These are phyloP conservation scores for Calosoma granatense DNA, from an alignment of 1,140 invertebrate genomes.

Conservation along the genomic window DNA sequence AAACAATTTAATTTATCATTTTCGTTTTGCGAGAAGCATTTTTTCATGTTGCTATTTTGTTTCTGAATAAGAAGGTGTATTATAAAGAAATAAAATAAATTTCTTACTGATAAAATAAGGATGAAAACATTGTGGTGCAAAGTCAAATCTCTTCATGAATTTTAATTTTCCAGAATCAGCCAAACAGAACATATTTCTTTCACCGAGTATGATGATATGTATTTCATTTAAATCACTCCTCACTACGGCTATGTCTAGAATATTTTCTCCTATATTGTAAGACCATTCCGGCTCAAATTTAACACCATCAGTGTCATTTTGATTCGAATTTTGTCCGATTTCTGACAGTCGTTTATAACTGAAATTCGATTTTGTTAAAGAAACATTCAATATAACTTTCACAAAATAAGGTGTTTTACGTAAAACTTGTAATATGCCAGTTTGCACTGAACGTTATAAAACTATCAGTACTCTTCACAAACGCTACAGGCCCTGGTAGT, in stretches of 20 bases:
- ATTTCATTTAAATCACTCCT: constrained; percentile 31
- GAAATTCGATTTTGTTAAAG: no score
- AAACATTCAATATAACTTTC: no score
- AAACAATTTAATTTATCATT: no score
- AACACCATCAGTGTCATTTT: constrained; percentile 38
- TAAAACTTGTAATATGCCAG: constrained; percentile 70
- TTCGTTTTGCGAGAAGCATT: no score
- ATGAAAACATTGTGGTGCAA: constrained; percentile 59
- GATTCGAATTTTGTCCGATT: constrained; percentile 40
- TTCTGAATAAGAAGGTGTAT: no score
- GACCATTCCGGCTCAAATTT: constrained; percentile 60
- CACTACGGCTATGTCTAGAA: constrained; percentile 52
- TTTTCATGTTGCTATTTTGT: no score
- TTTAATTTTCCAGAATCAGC: constrained; percentile 62
- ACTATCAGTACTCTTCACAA: constrained; percentile 64
- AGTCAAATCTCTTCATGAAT: constrained; percentile 74
- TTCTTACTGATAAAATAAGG: constrained; percentile 57
- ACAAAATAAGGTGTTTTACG: no score
- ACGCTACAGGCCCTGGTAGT: constrained; percentile 67
- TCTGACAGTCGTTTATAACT: constrained; percentile 57
- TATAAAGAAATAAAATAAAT: constrained; percentile 1
- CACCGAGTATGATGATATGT: constrained; percentile 56
- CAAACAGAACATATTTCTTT: constrained; percentile 64
- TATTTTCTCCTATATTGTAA: constrained; percentile 66
- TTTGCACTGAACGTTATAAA: constrained; percentile 67